These are phyloP conservation scores for Shinisaurus crocodilurus DNA, from an alignment of 2,113 vertebrate species.

Conservation along the genomic window DNA sequence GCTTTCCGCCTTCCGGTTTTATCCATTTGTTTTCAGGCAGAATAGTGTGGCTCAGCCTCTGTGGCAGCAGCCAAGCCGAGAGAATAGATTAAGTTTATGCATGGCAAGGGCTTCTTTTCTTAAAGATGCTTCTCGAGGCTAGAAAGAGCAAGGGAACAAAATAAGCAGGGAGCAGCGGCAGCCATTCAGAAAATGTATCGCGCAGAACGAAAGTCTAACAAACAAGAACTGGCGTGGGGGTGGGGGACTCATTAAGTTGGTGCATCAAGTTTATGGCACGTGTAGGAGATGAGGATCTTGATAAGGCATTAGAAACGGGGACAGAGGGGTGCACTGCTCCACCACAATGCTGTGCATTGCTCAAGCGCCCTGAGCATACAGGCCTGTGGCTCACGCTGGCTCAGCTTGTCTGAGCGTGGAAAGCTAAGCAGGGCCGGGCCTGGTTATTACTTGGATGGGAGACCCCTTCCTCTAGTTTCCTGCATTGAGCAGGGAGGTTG, in stretches of 20 bases:
- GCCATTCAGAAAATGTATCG: not conserved
- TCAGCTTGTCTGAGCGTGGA: no score
- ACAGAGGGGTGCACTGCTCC: not conserved
- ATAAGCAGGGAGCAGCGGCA: not conserved
- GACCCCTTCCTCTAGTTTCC: no score
- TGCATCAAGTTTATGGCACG: constrained; percentile 7
- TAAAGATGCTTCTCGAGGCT: constrained; percentile 8
- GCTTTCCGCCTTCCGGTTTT: not conserved
- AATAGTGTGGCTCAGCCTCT: not conserved
- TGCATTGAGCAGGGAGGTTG: no score
- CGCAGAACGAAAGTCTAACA: not conserved
- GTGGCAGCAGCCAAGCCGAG: not conserved
- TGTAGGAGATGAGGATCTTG: not conserved
- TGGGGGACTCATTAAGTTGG: not conserved
- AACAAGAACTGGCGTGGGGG: not conserved
- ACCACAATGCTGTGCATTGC: not conserved
- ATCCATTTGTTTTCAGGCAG: not conserved
- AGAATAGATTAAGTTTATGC: constrained; percentile 10
- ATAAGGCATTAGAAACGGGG: not conserved
- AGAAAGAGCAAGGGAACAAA: constrained; percentile 11
- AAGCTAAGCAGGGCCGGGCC: not conserved
- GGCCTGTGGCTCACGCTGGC: no score
- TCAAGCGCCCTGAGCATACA: not conserved
- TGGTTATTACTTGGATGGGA: no score
- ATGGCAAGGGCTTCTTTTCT: not conserved